Base-by-base conservation (phyloP, 92 coral and sea anemone genomes). In the Micromussa lordhowensis region DNA sequence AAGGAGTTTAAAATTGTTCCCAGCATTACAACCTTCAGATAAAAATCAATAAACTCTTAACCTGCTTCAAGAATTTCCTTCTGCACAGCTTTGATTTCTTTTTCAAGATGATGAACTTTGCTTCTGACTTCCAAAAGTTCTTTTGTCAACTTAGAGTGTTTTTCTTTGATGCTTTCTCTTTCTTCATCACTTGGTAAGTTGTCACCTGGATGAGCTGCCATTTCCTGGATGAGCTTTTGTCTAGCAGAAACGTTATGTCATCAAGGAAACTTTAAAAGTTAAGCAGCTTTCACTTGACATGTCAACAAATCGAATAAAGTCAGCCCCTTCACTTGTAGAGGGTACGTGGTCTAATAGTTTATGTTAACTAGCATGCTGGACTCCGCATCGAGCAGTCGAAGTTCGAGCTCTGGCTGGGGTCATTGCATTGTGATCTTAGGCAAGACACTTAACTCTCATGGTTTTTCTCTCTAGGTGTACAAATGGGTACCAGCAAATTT, bases 61-160 rank as follows among this genome's bases (percentile, higher is more conserved):
- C 99, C 99, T 73, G 93, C 89, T 64, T 90, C 84, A 61, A 94
- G 91, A 68, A 97, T 94, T 54, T 97, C 99, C 73, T 86, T 94
- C 93, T 96, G 94, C 54, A 94, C 83, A 63, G 90, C 91, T 38
- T 89, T 87, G 29, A 94, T 87, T 77, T 96, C 99, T 80, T 93
- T 97, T 72, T 94, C 96, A 31, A 94, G 87, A 36, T 97, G 95
- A 15, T 71, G 32, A 3, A 94, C 89, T 64, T 85, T 93, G 36
- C 90, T 88, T 86, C 80, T 93, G 36, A 88, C 69, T 38, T 93
- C 97, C 73, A 91, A 82, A 57, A 91, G 83, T 76, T 91, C 94
- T 64, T 80, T 85, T 16, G 73, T 90, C 30, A 92, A 55, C 57
- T 88, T 87, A 63, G 81, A 77, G 77, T 81, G 85, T 76, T 92